Evolutionary conservation across 2,113 vertebrate genomes (phyloP).

Genomic region (Okapia johnstoni): DNA sequence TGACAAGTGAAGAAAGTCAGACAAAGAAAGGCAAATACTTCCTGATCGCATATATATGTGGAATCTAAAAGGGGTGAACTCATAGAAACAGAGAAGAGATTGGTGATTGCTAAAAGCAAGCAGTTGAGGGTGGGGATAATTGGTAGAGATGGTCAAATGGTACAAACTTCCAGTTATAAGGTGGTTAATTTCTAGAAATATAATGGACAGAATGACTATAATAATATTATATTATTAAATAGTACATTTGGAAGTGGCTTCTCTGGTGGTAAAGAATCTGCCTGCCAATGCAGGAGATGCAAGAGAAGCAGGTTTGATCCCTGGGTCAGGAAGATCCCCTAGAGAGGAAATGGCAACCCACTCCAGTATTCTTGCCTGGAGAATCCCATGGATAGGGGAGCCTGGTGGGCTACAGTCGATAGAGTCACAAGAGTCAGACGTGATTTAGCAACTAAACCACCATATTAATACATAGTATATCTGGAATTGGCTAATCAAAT

Average conservation of each 20-base stretch:
- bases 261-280: neutral
- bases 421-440: neutral
- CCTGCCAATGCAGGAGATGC: neutral
- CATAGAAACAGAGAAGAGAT: neutral
- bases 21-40: neutral
- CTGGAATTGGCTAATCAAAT: neutral
- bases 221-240: neutral
- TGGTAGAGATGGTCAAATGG: neutral
- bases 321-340: neutral
- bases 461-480: neutral
- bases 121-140: neutral
- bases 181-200: neutral
- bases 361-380: neutral
- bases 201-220: neutral
- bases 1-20: neutral
- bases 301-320: neutral
- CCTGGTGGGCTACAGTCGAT: neutral
- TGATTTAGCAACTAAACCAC: neutral
- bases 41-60: neutral
- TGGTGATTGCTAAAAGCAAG: neutral
- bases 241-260: neutral
- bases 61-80: neutral
- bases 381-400: neutral
- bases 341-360: neutral
- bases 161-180: neutral